phyloP scores from a whole-genome alignment of 2,113 vertebrate species.

The Pygoscelis adeliae region DNA sequence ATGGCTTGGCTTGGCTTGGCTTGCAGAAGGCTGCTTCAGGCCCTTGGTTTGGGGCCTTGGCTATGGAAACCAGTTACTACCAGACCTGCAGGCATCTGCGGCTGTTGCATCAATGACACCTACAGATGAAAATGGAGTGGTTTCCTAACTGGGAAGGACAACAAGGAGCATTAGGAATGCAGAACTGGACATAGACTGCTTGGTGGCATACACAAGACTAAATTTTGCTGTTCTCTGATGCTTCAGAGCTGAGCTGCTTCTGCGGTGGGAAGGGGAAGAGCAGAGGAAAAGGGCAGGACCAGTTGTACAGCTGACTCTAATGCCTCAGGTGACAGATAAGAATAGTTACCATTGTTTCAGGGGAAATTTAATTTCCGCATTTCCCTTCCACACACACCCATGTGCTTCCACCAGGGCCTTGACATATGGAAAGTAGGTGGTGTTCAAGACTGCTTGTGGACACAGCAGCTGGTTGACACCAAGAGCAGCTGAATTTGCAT shows the following conservation, averaged over 20 bases:
- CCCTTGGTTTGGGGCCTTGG: not conserved
- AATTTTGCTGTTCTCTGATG: not conserved
- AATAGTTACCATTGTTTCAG: not conserved
- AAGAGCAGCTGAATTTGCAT: not conserved
- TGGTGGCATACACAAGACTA: not conserved
- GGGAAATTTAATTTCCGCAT: not conserved
- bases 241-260: not conserved
- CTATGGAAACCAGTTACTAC: not conserved
- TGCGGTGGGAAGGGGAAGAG: not conserved
- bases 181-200: not conserved
- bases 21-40: not conserved
- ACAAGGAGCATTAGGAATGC: not conserved
- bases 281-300: not conserved
- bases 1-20: not conserved
- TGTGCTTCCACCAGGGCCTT: not conserved
- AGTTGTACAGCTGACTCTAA: not conserved
- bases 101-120: not conserved
- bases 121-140: not conserved
- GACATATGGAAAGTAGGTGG: not conserved
- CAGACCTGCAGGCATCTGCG: not conserved
- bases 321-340: not conserved
- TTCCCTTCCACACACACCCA: not conserved
- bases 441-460: not conserved
- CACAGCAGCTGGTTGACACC: not conserved
- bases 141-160: not conserved